phyloP scores from a whole-genome alignment of 2,797 vertebrate genomes.

The Garrulus glandarius region DNA sequence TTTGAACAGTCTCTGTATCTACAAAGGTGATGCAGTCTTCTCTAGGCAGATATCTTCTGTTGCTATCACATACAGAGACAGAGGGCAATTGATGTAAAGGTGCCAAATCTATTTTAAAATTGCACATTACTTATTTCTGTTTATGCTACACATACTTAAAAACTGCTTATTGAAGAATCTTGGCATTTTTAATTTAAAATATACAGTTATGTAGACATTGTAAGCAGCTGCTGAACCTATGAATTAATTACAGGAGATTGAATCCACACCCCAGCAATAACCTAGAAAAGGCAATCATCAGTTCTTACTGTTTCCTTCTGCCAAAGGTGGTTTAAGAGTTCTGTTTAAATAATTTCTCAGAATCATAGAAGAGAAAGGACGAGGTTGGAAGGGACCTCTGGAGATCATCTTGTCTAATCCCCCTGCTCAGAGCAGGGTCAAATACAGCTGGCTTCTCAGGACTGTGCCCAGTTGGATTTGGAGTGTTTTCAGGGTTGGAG shows the following conservation, averaged over 20 bases:
- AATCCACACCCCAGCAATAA: not conserved
- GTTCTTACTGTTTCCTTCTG: not conserved
- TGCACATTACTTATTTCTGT: not conserved
- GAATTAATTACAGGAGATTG: not conserved
- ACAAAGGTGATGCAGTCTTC: not conserved
- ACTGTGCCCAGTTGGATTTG: not conserved
- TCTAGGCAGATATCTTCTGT: not conserved
- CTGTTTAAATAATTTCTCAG: not conserved
- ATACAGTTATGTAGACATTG: not conserved
- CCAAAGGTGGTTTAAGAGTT: not conserved
- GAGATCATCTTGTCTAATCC: not conserved
- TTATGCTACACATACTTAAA: not conserved
- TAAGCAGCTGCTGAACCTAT: not conserved
- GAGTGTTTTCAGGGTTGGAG: not conserved
- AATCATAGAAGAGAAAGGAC: not conserved
- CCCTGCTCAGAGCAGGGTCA: not conserved
- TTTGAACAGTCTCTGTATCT: not conserved
- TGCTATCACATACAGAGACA: not conserved
- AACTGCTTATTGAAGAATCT: not conserved
- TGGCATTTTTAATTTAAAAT: not conserved
- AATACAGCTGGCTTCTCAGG: not conserved
- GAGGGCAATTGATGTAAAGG: not conserved
- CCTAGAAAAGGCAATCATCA: not conserved
- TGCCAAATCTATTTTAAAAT: not conserved
- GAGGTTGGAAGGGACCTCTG: not conserved